Evolutionary conservation across 2,888 invertebrate genomes (phyloP), one percentile per base, ranked within the genome.

Genomic region (Dryobota labecula): DNA sequence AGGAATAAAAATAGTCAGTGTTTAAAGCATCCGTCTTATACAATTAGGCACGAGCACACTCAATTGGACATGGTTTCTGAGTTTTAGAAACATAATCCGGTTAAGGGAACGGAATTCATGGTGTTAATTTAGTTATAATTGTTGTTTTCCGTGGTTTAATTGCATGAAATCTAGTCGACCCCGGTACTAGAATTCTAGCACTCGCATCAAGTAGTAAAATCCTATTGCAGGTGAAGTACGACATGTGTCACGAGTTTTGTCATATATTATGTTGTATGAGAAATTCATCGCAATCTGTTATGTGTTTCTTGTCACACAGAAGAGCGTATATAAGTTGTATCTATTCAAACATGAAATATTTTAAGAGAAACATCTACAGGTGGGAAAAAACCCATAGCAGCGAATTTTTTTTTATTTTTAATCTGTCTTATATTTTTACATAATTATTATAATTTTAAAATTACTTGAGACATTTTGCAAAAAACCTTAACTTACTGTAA

Each of bases 51-150:
- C 72, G 65, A 75, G 57, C 47, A 70, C 41, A 74, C 33, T 47
- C 63, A 73, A 72, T 77, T 76, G 43, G 78, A 73, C 69, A 73
- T 63, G 71, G 67, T 80, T 78, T 82, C 75, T 76, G 70, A 69
- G 71, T 72, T 74, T 76, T 57, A 74, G 49, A 69, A 68, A 57
- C 30, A 71, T 61, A 69, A 77, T 72, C 49, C 73, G 71, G 54
- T 68, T 62, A 70, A 75, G 70, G 62, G 71, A 77, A 80, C 56
- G n/a, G 53, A 64, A 70, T 67, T 70, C 53, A 63, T 72, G 60
- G 68, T 73, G 64, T 70, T 76, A 70, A 82, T 76, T 73, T 57
- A 64, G 41, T 66, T 64, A 73, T 76, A 78, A 75, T 79, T 76
- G 71, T 67, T 43, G 38, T 43, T 51, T 62, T 60, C 70, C 51